Percentiles rank a stretch among this genome's conserved stretches.
phyloP scores from a whole-genome alignment of 2,113 vertebrate species.

The Speoplatyrhinus poulsoni region DNA sequence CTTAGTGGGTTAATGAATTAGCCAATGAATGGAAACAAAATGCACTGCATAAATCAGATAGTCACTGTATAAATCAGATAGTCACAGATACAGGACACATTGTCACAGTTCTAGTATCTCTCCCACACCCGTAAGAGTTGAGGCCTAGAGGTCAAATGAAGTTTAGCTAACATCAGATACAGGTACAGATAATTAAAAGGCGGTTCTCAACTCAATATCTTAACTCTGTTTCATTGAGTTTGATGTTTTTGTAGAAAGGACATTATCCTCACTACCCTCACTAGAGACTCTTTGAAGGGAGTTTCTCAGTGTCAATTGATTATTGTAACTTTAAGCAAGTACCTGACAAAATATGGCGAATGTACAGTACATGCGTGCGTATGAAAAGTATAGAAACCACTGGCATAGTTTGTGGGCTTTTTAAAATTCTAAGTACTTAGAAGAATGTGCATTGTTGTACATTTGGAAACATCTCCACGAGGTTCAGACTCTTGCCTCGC shows the following conservation, averaged over 20 bases:
- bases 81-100: no score
- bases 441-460: no score
- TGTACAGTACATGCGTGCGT: background rate
- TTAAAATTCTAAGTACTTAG: background rate
- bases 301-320: no score
- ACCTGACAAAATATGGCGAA: no score
- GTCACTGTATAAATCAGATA: background rate
- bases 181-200: background rate
- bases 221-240: background rate
- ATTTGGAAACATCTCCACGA: no score
- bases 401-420: background rate
- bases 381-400: background rate
- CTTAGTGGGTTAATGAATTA: constrained; percentile 46
- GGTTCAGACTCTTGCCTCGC: no score
- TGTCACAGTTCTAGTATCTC: background rate
- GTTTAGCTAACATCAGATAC: background rate
- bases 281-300: no score
- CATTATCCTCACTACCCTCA: no score
- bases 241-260: no score
- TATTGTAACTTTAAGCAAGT: no score
- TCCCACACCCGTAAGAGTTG: background rate
- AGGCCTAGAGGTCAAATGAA: no score
- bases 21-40: constrained; percentile 46
- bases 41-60: background rate
- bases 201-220: background rate